Evolutionary conservation across 2,797 vertebrate species (phyloP).

Genomic region (Micropoecilia bifurca): DNA sequence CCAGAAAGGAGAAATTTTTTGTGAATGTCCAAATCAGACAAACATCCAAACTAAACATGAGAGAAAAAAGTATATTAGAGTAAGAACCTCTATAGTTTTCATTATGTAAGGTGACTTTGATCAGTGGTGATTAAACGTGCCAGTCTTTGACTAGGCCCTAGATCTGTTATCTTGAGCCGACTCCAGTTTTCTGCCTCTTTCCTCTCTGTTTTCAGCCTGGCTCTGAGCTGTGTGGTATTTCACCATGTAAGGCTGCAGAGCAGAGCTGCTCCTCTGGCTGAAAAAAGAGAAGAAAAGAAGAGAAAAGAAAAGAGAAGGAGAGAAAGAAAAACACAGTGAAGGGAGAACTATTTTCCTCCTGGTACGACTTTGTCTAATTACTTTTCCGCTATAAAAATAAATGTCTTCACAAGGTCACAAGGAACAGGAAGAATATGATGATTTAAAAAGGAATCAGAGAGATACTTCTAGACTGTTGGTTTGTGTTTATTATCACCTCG

Average conservation of each 20-base stretch:
- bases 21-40: not conserved
- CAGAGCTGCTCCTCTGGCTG: slow-evolving; percentile 14
- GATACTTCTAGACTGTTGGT: not conserved
- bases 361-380: slow-evolving; percentile 17
- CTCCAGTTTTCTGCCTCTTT: slow-evolving; percentile 21
- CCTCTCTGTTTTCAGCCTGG: slow-evolving; percentile 18
- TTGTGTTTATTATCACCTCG: slow-evolving; percentile 2
- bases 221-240: slow-evolving; percentile 49
- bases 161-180: not conserved
- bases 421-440: not conserved
- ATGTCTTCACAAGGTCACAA: not conserved
- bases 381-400: slow-evolving; percentile 12
- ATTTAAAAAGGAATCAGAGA: not conserved
- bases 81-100: not conserved
- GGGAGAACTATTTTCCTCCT: slow-evolving; percentile 22
- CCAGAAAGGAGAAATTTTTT: slow-evolving; percentile 6
- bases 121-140: not conserved
- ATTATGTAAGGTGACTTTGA: not conserved
- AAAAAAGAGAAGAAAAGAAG: not conserved
- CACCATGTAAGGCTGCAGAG: slow-evolving; percentile 72
- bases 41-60: not conserved
- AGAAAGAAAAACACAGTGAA: not conserved
- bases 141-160: not conserved
- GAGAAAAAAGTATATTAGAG: not conserved
- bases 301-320: not conserved